phyloP scores from a whole-genome alignment of 2,888 invertebrate genomes.

The Agonum fuliginosum region DNA sequence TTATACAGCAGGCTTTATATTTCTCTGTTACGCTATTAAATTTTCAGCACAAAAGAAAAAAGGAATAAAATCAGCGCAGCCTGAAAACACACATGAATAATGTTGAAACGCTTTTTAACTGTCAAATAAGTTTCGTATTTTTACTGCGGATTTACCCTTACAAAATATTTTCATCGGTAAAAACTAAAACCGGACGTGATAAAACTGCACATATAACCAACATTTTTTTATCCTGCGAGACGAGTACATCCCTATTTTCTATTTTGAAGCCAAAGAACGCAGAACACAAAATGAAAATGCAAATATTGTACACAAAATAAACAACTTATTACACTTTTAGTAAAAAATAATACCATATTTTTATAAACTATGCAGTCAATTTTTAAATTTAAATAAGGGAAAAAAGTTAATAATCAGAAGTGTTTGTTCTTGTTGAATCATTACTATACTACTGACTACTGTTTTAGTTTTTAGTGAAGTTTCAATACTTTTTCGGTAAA shows the following conservation, averaged over 20 bases:
- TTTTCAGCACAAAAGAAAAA: conserved; percentile 51
- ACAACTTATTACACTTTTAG: background rate
- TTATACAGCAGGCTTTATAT: conserved; percentile 45
- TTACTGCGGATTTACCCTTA: conserved; percentile 52
- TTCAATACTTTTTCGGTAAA: too few relatives aligned
- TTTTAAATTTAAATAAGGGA: too few relatives aligned
- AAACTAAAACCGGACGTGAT: conserved; percentile 44
- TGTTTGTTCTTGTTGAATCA: too few relatives aligned
- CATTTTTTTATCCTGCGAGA: conserved; percentile 4
- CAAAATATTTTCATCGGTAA: conserved; percentile 46
- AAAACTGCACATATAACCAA: conserved; percentile 20
- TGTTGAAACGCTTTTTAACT: conserved; percentile 57
- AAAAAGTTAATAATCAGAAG: too few relatives aligned
- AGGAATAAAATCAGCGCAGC: conserved; percentile 29
- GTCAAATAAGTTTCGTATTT: conserved; percentile 58
- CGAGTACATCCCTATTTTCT: too few relatives aligned
- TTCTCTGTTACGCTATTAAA: conserved; percentile 48
- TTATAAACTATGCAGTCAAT: too few relatives aligned
- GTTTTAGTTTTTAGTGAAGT: too few relatives aligned
- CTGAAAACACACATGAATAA: conserved; percentile 53
- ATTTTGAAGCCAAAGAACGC: conserved; percentile 10
- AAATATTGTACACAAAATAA: background rate
- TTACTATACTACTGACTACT: too few relatives aligned
- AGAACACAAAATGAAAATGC: conserved; percentile 11
- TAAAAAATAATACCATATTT: too few relatives aligned